These are phyloP conservation scores for Myotis planiceps DNA, from an alignment of 2,797 vertebrate species.

Conservation along the genomic window DNA sequence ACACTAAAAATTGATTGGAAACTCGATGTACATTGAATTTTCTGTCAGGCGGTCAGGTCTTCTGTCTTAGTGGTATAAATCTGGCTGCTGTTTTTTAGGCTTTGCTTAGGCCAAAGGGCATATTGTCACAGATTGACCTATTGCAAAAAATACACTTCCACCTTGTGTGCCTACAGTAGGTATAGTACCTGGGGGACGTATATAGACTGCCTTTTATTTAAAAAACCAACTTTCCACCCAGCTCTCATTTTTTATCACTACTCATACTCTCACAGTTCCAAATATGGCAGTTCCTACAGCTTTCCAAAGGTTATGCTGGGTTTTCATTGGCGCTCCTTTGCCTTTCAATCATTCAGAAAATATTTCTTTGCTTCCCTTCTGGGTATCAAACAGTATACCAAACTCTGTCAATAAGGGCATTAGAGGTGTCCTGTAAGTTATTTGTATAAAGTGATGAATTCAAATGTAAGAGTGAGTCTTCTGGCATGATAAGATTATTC, in stretches of 20 bases:
- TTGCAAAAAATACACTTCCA: neutral
- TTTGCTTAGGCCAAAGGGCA: neutral
- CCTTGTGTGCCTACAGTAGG: accelerated
- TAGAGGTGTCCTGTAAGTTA: neutral
- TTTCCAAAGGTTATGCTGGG: neutral
- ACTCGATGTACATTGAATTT: neutral
- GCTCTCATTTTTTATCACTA: neutral
- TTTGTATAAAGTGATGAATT: neutral
- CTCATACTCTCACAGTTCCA: too few relatives aligned
- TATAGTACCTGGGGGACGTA: neutral
- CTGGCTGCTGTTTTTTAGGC: neutral
- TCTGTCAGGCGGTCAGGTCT: neutral
- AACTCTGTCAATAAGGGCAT: neutral
- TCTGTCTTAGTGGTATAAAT: neutral
- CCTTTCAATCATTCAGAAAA: neutral
- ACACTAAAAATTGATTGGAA: conserved; percentile 58
- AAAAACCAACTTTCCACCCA: neutral
- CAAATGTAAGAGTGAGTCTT: neutral
- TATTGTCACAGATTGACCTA: neutral
- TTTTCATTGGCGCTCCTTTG: neutral
- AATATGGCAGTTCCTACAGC: neutral
- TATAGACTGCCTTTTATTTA: neutral
- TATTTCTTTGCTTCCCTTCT: neutral
- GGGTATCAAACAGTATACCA: neutral
- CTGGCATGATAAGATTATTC: neutral